Evolutionary conservation across 2,113 vertebrate genomes (phyloP), one percentile per base, ranked within the genome.

Genomic region (Ardeotis arabs): DNA sequence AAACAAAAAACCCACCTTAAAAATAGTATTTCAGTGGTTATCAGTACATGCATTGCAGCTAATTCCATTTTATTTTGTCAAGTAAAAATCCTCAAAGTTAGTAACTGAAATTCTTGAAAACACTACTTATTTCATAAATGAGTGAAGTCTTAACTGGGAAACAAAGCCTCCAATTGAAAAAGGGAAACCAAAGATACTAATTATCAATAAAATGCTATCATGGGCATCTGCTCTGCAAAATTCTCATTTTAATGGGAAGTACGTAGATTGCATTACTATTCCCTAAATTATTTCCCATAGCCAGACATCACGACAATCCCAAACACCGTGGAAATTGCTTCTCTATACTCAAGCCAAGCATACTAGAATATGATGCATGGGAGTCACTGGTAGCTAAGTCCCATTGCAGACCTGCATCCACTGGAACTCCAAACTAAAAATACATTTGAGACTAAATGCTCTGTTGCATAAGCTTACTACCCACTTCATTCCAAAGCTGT

Each of bases 341-440:
- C 70, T 59, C 73, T 52, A 6, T 12, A 19, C 16, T 55, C 22
- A 44, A 74, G 33, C 29, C 23, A 86, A 77, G 39, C 31, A 39
- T 0, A 45, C n/a, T 9, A 58, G 37, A 87, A 22, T 16, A 35
- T 3, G 1, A 75, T 8, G 10, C 15, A 2, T 4, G 7, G 50
- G 7, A 75, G 33, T 41, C 27, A 49, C 0, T 31, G 39, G 8
- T 19, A 76, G 28, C 49, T 31, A 87, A 49, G 3, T 12, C 59
- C 68, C 47, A 21, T 13, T 44, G 47, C 68, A 77, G 31, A 64
- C 18, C 22, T 55, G 31, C 23, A 72, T 47, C 37, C 44, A 64
- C 3, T 53, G 37, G 10, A 87, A 74, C 25, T 37, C 41, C 21
- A 39, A 70, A 62, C 39, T 45, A 24, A 44, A 45, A 66, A 60